Evolutionary conservation across 1,140 invertebrate species (phyloP).

Genomic region (Laodelphax striatellus): DNA sequence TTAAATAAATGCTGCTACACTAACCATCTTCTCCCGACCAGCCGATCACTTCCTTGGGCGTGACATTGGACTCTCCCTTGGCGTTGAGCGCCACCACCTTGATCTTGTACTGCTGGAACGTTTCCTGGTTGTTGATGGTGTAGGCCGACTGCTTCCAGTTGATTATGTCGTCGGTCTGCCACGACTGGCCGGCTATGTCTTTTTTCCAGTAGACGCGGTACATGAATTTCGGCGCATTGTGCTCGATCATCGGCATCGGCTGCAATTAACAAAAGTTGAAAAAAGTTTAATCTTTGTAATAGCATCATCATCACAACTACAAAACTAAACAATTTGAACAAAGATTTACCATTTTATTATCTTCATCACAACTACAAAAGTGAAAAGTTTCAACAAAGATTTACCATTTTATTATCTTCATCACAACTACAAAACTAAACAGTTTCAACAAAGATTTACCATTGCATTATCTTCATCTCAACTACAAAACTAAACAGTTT

Average conservation of each 20-base stretch:
- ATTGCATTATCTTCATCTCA: too few relatives aligned
- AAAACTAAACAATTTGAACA: too few relatives aligned
- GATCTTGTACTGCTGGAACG: conserved; percentile 81
- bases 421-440: too few relatives aligned
- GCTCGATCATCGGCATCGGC: conserved; percentile 92
- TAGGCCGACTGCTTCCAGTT: conserved; percentile 61
- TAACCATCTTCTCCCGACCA: conserved; percentile 90
- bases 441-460: too few relatives aligned
- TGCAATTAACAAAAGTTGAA: conserved; percentile 28
- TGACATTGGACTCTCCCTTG: conserved; percentile 73
- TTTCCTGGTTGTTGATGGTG: conserved; percentile 71
- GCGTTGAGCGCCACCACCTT: conserved; percentile 89
- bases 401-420: too few relatives aligned
- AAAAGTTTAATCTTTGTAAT: neutral
- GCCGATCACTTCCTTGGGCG: conserved; percentile 70
- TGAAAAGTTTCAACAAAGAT: too few relatives aligned
- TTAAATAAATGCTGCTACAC: too few relatives aligned
- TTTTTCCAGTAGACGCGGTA: conserved; percentile 82
- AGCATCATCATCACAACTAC: too few relatives aligned
- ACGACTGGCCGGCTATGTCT: conserved; percentile 60
- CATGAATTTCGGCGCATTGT: conserved; percentile 86
- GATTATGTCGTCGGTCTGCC: conserved; percentile 57
- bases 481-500: too few relatives aligned
- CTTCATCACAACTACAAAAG: too few relatives aligned
- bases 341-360: too few relatives aligned